These are phyloP conservation scores for Xanthostigma xanthostigma DNA, from an alignment of 2,888 invertebrate species.

Conservation along the genomic window DNA sequence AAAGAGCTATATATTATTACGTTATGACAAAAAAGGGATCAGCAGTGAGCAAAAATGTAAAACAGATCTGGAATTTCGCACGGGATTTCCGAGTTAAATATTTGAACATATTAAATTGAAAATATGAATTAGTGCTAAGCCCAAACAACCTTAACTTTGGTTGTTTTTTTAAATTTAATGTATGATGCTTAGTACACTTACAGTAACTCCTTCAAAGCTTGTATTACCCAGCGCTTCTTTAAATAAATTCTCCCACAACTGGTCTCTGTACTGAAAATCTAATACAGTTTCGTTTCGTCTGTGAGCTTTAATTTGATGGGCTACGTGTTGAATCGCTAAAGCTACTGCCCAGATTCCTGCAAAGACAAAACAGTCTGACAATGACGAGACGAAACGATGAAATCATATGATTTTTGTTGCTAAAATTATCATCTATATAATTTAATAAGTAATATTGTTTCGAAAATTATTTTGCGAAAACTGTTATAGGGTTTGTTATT, in stretches of 20 bases:
- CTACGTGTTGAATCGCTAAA: conserved; percentile 80
- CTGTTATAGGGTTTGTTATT: not conserved
- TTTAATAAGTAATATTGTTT: not conserved
- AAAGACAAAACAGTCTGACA: conserved; percentile 5
- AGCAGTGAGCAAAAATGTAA: too few relatives aligned
- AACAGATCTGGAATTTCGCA: too few relatives aligned
- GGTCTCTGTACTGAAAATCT: conserved; percentile 74
- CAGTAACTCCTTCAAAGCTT: conserved; percentile 84
- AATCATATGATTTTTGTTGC: not conserved
- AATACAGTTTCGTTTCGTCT: conserved; percentile 64
- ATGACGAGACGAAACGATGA: not conserved
- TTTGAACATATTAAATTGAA: too few relatives aligned
- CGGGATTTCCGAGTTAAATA: not conserved
- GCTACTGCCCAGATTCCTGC: conserved; percentile 88
- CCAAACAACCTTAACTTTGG: too few relatives aligned
- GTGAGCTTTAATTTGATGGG: conserved; percentile 51
- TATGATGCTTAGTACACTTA: not conserved
- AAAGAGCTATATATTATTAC: too few relatives aligned
- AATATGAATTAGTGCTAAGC: too few relatives aligned
- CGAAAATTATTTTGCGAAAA: not conserved
- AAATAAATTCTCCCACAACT: conserved; percentile 75
- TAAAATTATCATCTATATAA: not conserved
- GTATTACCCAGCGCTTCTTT: conserved; percentile 80
- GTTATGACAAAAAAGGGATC: too few relatives aligned
- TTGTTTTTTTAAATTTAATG: too few relatives aligned